These are phyloP conservation scores for Trachelus troglodyta DNA, from an alignment of 2,888 invertebrate genomes.

Conservation along the genomic window DNA sequence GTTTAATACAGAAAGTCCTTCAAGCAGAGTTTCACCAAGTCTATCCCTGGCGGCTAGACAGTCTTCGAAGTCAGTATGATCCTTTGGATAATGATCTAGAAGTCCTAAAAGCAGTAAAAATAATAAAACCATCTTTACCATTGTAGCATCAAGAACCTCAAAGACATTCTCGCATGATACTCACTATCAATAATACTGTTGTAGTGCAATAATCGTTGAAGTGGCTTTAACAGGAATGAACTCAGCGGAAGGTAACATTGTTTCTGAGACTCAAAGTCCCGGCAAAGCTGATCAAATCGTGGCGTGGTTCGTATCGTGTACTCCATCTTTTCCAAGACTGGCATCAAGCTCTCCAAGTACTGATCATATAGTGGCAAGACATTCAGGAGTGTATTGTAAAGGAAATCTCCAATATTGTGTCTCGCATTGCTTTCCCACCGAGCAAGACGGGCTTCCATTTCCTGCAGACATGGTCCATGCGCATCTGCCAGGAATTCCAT, in stretches of 20 bases:
- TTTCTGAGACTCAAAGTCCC: slow-evolving; percentile 85
- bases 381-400: slow-evolving; percentile 75
- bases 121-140: not conserved
- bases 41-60: slow-evolving; percentile 72
- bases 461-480: slow-evolving; percentile 83
- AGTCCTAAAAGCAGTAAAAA: slow-evolving; percentile 68
- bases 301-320: slow-evolving; percentile 78
- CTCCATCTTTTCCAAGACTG: slow-evolving; percentile 84
- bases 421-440: slow-evolving; percentile 77
- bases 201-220: slow-evolving; percentile 89
- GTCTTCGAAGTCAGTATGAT: slow-evolving; percentile 77
- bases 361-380: slow-evolving; percentile 76
- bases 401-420: slow-evolving; percentile 80
- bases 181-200: slow-evolving; percentile 80
- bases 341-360: slow-evolving; percentile 79
- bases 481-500: slow-evolving; percentile 83
- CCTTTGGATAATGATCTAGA: slow-evolving; percentile 78
- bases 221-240: slow-evolving; percentile 83
- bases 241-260: slow-evolving; percentile 88
- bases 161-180: slow-evolving; percentile 49
- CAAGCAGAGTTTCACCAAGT: slow-evolving; percentile 59
- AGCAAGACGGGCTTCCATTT: slow-evolving; percentile 80
- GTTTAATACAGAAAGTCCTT: slow-evolving; percentile 58
- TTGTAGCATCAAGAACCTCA: not conserved
- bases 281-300: slow-evolving; percentile 77